Evolutionary conservation across 2,113 vertebrate species (phyloP), one percentile per base, ranked within the genome.

Genomic region (Tautogolabrus adspersus): DNA sequence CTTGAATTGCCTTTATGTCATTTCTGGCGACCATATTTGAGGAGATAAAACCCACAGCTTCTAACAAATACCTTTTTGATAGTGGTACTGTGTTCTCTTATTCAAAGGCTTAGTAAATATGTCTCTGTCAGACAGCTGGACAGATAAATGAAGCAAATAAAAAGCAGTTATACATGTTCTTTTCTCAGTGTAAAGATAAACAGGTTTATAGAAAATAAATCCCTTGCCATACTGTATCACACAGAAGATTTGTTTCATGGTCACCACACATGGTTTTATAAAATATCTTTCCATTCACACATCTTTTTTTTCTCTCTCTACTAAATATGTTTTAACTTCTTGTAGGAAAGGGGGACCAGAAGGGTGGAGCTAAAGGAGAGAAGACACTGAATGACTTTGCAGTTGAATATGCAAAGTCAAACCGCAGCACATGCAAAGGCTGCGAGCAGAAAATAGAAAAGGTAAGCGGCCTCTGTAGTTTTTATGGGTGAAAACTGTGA

Each of bases 371-470:
- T 40, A 96, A 96, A 93, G 90, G 92, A 21, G 96, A 94, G 72
- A 98, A 97, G 93, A 96, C 94, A 0, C 90, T 99, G 58, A 95
- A 93, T 57, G 96, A 98, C 87, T 99, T 99, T 83, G 95, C 96
- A 0, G 97, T 96, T 18, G 98, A 99, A 82, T 99, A 99, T 0
- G 98, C 98, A 55, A 99, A 99, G 81, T 99, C 98, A 18, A 99
- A 98, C 93, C 95, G 98, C 72, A 99, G 98, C 91, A 98, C 96
- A 0, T 99, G 98, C 93, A 99, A 99, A 90, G 97, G 96, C 59
- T 99, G 98, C 37, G 93, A 96, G 62, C 93, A 96, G 90, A 99
- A 97, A 93, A 99, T 99, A 74, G 97, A 98, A 73, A 99, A 99
- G 96, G 98, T 99, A 49, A 46, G 80, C 19, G 1, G 3, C 9